These are phyloP conservation scores for Lichenostomus cassidix DNA, from an alignment of 2,113 vertebrate genomes.

Conservation along the genomic window DNA sequence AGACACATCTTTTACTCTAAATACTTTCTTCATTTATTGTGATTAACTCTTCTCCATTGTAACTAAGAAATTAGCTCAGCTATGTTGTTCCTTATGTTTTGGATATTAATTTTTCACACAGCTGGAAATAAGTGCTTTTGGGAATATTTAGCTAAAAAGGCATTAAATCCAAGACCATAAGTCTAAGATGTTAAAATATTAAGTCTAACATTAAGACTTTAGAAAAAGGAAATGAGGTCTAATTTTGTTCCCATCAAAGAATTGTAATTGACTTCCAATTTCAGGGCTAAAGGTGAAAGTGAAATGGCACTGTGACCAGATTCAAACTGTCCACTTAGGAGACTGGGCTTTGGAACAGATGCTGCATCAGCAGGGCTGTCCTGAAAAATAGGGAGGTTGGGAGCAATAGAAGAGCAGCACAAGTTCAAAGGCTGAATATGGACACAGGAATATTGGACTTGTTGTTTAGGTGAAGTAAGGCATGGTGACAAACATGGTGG, in stretches of 20 bases:
- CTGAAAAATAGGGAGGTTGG: background rate
- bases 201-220: background rate
- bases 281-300: background rate
- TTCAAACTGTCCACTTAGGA: background rate
- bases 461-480: background rate
- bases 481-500: fast-evolving
- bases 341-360: background rate
- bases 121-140: background rate
- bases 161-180: background rate
- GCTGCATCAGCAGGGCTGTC: background rate
- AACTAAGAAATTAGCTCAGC: background rate
- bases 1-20: background rate
- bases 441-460: background rate
- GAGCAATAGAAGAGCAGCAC: background rate
- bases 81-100: background rate
- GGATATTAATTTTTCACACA: background rate
- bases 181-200: background rate
- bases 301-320: background rate
- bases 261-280: background rate
- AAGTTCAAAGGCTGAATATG: background rate
- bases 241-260: background rate
- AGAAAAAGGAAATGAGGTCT: background rate
- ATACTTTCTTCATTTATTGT: background rate
- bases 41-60: background rate
- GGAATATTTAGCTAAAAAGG: background rate